Percentiles rank a stretch among this genome's conserved stretches.
Conservation (phyloP, 2,797 vertebrate species). For the Psittacula echo region DNA sequence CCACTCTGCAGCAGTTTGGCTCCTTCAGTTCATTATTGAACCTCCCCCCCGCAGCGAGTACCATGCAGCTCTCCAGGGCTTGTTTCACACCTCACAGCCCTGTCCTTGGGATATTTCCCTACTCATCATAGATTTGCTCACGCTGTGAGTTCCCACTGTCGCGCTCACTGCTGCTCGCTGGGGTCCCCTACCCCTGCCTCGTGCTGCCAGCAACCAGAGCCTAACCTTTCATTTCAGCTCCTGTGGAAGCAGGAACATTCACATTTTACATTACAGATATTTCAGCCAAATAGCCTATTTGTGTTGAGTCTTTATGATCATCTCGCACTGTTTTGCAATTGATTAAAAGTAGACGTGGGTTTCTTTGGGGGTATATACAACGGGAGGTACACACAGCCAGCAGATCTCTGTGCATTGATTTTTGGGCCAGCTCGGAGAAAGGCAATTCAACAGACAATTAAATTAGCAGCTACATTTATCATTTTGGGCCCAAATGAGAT, state of each 20-base stretch:
- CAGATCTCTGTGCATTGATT: conserved; percentile 26
- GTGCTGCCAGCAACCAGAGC: background rate
- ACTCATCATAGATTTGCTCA: rapidly evolving
- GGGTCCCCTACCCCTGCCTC: background rate
- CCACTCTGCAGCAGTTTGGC: background rate
- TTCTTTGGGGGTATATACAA: background rate
- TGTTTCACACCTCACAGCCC: background rate
- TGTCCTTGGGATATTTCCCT: background rate
- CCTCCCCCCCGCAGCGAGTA: background rate
- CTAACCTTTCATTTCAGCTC: background rate
- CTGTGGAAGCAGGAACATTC: background rate
- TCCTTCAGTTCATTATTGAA: background rate
- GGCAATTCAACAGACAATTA: conserved; percentile 49
- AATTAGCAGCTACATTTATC: conserved; percentile 49
- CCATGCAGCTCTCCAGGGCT: rapidly evolving
- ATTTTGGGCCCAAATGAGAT: conserved; percentile 30
- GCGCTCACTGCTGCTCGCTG: rapidly evolving
- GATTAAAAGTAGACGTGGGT: background rate
- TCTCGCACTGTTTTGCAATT: background rate
- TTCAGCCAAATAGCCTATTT: background rate
- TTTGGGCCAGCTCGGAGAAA: conserved; percentile 23
- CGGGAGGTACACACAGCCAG: background rate
- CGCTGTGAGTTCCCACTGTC: rapidly evolving
- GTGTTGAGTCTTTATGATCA: background rate
- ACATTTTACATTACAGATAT: background rate